phyloP scores from a whole-genome alignment of 23 tunicate genomes.

The Pegea sp. region DNA sequence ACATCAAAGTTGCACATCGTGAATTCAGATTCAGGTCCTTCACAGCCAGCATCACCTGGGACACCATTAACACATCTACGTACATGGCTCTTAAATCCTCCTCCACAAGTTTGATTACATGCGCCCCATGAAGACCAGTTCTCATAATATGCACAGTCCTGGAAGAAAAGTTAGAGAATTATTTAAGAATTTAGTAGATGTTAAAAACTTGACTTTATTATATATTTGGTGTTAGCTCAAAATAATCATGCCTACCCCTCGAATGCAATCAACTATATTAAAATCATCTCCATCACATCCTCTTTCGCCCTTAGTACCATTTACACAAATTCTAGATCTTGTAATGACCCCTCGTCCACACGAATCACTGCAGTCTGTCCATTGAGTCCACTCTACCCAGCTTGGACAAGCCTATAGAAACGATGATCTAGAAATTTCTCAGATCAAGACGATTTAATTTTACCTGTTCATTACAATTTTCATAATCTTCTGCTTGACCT shows the following conservation, averaged over 20 bases:
- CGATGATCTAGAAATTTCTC: too few relatives aligned
- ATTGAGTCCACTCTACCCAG: conserved; percentile 21
- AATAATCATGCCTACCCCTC: conserved; percentile 13
- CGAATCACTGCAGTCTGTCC: conserved; percentile 23
- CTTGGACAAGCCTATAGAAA: conserved; percentile 16
- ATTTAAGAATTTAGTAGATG: too few relatives aligned
- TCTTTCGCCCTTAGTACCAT: conserved; percentile 17
- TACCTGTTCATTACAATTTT: conserved; percentile 17
- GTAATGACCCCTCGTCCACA: conserved; percentile 28
- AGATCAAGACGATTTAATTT: too few relatives aligned
- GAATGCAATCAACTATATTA: conserved; percentile 15
- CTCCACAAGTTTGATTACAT: conserved; percentile 9
- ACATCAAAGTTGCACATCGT: background rate
- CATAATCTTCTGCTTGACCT: conserved; percentile 21
- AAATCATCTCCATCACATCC: conserved; percentile 28
- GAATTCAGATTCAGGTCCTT: background rate
- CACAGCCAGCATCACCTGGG: conserved; percentile 7
- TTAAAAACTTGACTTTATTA: too few relatives aligned
- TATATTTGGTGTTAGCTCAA: too few relatives aligned
- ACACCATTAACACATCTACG: conserved; percentile 11
- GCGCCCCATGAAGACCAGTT: conserved; percentile 26
- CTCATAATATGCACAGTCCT: conserved; percentile 27
- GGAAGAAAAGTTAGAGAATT: too few relatives aligned
- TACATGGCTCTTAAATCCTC: conserved; percentile 1
- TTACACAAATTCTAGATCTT: conserved; percentile 9